Percentiles rank a stretch among this genome's conserved stretches.
Conservation (phyloP, 1,140 invertebrate species). For the Laupala kohalensis region DNA sequence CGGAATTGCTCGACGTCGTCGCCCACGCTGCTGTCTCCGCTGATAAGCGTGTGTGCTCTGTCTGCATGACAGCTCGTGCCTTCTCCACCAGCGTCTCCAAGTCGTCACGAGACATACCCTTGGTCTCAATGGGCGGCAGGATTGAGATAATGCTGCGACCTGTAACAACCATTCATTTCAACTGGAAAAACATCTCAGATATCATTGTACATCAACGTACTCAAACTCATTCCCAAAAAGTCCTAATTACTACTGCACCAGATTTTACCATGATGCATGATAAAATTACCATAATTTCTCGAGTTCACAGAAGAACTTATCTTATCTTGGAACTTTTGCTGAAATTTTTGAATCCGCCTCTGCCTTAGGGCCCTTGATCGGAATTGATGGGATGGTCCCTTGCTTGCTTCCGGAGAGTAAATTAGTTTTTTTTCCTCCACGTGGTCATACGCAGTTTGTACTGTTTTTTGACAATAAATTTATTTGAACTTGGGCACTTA, state of each 20-base stretch:
- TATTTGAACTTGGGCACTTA: background rate
- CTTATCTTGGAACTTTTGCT: no score
- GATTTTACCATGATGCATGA: background rate
- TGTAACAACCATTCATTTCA: constrained; percentile 27
- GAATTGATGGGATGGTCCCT: no score
- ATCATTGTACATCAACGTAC: background rate
- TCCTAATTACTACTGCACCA: background rate
- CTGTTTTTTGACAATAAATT: no score
- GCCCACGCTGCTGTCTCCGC: constrained; percentile 29
- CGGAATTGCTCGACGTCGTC: no score
- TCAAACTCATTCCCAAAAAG: background rate
- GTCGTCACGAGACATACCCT: constrained; percentile 54
- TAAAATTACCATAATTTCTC: background rate
- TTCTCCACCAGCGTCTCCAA: constrained; percentile 54
- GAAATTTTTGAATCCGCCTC: no score
- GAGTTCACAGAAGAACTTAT: background rate
- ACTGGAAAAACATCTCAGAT: background rate
- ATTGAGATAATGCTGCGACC: constrained; percentile 67
- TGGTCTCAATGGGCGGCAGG: constrained; percentile 61
- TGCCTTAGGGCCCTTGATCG: no score
- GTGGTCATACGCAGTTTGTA: no score
- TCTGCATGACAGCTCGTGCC: constrained; percentile 45
- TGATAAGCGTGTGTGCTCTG: constrained; percentile 40
- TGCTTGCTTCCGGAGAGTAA: no score
- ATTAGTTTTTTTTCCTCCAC: no score